phyloP scores from a whole-genome alignment of 1,140 invertebrate genomes.

The Platorchestia sp. region DNA sequence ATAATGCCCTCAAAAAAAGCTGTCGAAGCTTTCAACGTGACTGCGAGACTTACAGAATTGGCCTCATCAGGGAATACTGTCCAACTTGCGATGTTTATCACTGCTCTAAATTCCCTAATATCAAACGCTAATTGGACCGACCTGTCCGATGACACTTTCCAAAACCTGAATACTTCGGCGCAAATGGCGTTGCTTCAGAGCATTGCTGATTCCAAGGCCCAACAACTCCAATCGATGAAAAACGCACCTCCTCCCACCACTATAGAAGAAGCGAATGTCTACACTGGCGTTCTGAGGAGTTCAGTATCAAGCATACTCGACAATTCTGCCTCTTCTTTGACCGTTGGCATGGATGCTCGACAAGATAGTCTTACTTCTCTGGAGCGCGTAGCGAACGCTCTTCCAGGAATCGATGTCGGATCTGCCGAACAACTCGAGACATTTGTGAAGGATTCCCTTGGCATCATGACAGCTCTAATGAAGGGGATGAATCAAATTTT shows the following conservation, averaged over 20 bases:
- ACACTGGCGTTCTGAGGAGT: background rate
- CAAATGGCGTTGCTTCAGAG: background rate
- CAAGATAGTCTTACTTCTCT: background rate
- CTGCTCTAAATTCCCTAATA: slow-evolving; percentile 7
- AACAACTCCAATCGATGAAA: background rate
- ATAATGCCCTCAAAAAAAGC: slow-evolving; percentile 22
- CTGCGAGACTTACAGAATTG: background rate
- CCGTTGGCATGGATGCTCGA: slow-evolving; percentile 45
- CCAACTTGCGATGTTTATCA: slow-evolving; percentile 37
- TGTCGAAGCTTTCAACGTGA: background rate
- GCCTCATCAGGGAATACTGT: background rate
- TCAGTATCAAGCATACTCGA: background rate
- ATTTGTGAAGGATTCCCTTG: slow-evolving; percentile 8
- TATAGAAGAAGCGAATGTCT: background rate
- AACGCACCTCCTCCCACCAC: background rate
- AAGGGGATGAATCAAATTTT: slow-evolving; percentile 36
- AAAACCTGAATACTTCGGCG: background rate
- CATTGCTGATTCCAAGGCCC: background rate
- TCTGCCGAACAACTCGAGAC: slow-evolving; percentile 4
- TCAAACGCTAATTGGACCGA: slow-evolving; percentile 23
- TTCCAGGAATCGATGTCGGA: slow-evolving; percentile 7
- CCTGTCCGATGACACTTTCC: background rate
- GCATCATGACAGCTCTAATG: slow-evolving; percentile 51
- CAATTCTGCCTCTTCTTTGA: background rate
- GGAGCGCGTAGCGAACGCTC: background rate